A percentile compares a stretch with the other conserved stretches of the same genome.
phyloP scores from a whole-genome alignment of 2,888 invertebrate species.

The Xestia sexstrigata region DNA sequence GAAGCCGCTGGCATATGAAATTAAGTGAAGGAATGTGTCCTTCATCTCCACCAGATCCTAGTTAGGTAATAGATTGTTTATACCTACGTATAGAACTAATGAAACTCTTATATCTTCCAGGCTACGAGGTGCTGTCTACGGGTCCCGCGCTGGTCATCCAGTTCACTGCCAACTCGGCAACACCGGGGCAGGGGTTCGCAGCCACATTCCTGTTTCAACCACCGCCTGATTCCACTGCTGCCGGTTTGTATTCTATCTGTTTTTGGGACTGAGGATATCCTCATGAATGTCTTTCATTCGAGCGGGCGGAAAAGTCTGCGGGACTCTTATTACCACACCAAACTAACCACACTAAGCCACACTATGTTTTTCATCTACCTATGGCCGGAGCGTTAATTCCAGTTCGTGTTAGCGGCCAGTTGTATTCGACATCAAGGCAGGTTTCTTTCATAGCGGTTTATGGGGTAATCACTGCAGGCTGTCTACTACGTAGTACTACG shows the following conservation, averaged over 20 bases:
- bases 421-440: not conserved
- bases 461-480: not conserved
- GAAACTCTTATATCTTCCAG: constrained; percentile 73
- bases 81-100: not conserved
- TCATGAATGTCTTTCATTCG: too few species aligned
- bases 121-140: constrained; percentile 95
- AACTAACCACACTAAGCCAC: not conserved
- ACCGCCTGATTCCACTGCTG: constrained; percentile 87
- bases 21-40: too few species aligned
- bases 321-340: not conserved
- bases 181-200: constrained; percentile 95
- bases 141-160: constrained; percentile 95
- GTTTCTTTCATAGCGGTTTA: not conserved
- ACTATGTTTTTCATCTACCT: not conserved
- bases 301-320: not conserved
- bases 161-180: constrained; percentile 95
- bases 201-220: constrained; percentile 94
- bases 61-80: too few species aligned
- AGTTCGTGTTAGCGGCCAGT: not conserved
- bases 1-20: too few species aligned
- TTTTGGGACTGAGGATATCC: not conserved
- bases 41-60: too few species aligned
- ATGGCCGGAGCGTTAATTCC: not conserved
- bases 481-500: not conserved
- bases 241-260: constrained; percentile 74